Evolutionary conservation across 2,888 invertebrate genomes (phyloP), one percentile per base, ranked within the genome.

Genomic region (Philereme vetulata): DNA sequence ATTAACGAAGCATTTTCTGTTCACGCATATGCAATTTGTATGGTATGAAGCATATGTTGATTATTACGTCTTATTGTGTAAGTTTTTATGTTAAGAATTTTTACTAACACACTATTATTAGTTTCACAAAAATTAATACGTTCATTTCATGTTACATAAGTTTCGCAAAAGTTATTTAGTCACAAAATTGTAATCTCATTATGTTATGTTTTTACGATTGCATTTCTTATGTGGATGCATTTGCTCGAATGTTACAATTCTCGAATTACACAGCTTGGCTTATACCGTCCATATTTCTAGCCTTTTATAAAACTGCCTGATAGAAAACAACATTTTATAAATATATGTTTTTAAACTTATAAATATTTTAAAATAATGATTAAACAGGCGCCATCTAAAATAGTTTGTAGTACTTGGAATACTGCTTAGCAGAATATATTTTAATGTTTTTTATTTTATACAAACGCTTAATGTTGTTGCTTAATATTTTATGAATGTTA

Each of bases 151-250:
- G 4, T 34, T 57, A 42, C 21, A 35, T 47, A 47, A 11, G 38
- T 38, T 32, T 21, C 21, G 21, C 40, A 33, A 46, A 56, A 47
- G 50, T 56, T 63, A 57, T 61, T 57, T 51, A 71, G 76, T 78
- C 75, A 77, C 75, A 76, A 77, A 71, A 52, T 10, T 35, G 44
- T 62, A 75, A 77, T 76, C 74, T 78, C 74, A 68, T 70, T 60
- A 67, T 60, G 63, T 62, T 58, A 62, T 58, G 55, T 47, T 74
- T 71, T 67, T 65, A 76, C 69, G 68, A 69, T 72, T 75, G 84
- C 81, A 85, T 84, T 86, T 86, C 56, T 10, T 66, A 75, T 21
- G 21, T 21, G 21, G 21, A 77, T 80, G 82, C 82, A 83, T 85
- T 85, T 84, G 70, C 57, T 54, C 21, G 47, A 36, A 47, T 48